Percentiles rank a stretch among this genome's conserved stretches.
Conservation (phyloP, 1,140 invertebrate species). For the Conus betulinus region DNA sequence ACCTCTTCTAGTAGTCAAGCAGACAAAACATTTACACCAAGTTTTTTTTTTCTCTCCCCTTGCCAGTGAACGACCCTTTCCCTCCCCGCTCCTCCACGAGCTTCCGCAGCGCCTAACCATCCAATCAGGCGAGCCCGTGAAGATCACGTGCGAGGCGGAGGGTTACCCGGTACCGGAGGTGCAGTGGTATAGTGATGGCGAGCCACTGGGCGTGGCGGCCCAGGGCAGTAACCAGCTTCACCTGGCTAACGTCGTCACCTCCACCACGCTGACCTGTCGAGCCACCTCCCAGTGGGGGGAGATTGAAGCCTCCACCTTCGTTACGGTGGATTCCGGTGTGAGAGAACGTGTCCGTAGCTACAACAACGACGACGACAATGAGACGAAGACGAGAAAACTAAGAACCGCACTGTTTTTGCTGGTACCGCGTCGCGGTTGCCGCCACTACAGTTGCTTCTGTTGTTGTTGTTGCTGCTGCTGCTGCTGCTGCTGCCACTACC, state of each 20-base stretch:
- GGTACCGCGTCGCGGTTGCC: too few species aligned
- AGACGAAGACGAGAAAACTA: not conserved
- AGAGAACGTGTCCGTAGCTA: not conserved
- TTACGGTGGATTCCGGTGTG: not conserved
- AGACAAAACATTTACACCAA: not conserved
- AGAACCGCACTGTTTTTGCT: not conserved
- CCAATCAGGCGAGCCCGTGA: constrained; percentile 21
- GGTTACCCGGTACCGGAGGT: constrained; percentile 28
- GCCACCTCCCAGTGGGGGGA: constrained; percentile 19
- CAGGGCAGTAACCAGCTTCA: constrained; percentile 33
- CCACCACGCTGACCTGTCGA: constrained; percentile 17
- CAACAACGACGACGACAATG: constrained; percentile 8
- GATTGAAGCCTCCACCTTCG: constrained; percentile 9
- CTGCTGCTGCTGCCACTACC: too few species aligned
- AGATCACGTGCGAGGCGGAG: constrained; percentile 32
- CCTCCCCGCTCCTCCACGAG: constrained; percentile 10
- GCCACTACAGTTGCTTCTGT: too few species aligned
- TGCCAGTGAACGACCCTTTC: constrained; percentile 4
- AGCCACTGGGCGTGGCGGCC: constrained; percentile 25
- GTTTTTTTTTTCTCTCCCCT: not conserved
- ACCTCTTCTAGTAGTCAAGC: too few species aligned
- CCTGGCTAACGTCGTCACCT: constrained; percentile 11
- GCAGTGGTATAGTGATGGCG: constrained; percentile 9
- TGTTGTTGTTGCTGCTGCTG: too few species aligned
- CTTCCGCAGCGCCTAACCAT: not conserved